A percentile compares a stretch with the other conserved stretches of the same genome.
Conservation (phyloP, 2,113 vertebrate species). For the Psophia crepitans region DNA sequence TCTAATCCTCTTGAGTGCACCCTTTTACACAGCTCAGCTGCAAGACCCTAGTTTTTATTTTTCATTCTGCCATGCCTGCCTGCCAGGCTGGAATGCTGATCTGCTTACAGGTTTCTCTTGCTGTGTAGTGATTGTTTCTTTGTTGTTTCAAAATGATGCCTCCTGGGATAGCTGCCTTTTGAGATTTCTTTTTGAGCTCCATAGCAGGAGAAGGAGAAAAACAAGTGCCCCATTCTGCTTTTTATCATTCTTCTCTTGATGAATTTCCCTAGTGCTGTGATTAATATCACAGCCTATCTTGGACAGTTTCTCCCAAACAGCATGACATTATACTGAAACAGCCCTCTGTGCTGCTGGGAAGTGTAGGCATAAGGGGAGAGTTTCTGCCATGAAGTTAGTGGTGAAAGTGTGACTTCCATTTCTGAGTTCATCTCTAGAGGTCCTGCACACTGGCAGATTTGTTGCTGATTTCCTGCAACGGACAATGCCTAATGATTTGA, state of each 20-base stretch:
- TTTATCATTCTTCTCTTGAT: background rate
- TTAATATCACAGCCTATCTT: background rate
- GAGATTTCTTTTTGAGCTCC: background rate
- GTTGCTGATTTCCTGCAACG: background rate
- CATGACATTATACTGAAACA: background rate
- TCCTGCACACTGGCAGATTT: background rate
- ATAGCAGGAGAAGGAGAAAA: background rate
- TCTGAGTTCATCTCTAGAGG: background rate
- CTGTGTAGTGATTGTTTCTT: background rate
- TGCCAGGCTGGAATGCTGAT: background rate
- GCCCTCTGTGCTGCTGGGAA: background rate
- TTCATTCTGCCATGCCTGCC: background rate
- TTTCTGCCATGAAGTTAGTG: background rate
- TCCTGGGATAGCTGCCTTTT: background rate
- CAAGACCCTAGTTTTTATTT: background rate
- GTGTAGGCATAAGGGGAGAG: background rate
- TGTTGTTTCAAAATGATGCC: background rate
- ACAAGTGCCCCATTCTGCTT: background rate
- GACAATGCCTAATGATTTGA: background rate
- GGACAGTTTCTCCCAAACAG: background rate
- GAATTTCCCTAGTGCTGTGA: background rate
- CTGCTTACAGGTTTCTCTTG: background rate
- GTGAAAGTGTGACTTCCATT: background rate
- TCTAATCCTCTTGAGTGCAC: background rate
- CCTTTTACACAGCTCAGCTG: background rate